Conservation (phyloP, 2,888 invertebrate species). For the Chrysomela aeneicollis region DNA sequence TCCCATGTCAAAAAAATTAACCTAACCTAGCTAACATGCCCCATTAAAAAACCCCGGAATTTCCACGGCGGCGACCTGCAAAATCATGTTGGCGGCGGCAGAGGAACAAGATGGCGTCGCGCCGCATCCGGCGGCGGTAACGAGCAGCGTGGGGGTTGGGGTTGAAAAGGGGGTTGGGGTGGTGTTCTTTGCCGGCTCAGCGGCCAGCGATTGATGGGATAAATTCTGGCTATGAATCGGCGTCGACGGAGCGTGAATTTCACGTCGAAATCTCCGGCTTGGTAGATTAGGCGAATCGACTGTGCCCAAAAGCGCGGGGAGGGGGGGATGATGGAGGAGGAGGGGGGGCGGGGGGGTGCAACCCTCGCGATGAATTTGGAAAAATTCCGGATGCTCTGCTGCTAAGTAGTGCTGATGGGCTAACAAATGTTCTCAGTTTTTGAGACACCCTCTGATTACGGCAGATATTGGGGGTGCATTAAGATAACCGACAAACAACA, state of each 20-base stretch:
- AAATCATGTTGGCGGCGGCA: conserved; percentile 57
- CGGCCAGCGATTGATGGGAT: conserved; percentile 72
- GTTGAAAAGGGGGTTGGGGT: conserved; percentile 36
- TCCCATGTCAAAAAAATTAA: no score
- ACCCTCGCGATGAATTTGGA: no score
- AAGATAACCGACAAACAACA: no score
- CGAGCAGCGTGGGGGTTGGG: conserved; percentile 41
- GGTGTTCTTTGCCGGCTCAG: conserved; percentile 68
- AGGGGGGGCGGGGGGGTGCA: no score
- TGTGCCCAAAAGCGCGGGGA: conserved; percentile 27
- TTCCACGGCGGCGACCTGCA: conserved; percentile 56
- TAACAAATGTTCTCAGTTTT: no score
- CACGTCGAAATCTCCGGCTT: conserved; percentile 36
- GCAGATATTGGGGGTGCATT: no score
- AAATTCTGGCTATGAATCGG: conserved; percentile 71
- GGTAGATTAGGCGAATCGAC: conserved; percentile 30
- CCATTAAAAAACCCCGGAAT: no score
- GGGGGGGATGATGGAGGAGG: no score
- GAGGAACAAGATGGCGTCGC: conserved; percentile 59
- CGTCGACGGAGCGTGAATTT: conserved; percentile 62
- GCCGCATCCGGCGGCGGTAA: conserved; percentile 52
- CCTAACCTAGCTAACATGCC: no score
- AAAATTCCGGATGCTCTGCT: no score
- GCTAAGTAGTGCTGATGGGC: no score
- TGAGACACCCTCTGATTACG: no score